Percentiles rank a stretch among this genome's conserved stretches.
phyloP scores from a whole-genome alignment of 1,140 invertebrate genomes.

The Drosophila ercepeae region DNA sequence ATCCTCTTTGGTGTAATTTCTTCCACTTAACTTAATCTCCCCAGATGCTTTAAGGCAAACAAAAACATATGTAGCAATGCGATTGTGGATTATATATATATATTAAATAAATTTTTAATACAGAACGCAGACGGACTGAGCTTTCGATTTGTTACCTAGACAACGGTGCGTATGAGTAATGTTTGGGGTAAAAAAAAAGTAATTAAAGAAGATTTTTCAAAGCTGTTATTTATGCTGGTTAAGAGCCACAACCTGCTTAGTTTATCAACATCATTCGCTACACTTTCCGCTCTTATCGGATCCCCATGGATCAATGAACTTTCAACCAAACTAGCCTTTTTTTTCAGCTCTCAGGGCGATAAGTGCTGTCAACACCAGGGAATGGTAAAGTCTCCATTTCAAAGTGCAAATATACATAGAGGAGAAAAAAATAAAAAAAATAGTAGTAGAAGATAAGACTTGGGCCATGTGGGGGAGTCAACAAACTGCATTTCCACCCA shows the following conservation, averaged over 20 bases:
- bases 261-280: constrained; percentile 9
- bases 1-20: constrained; percentile 70
- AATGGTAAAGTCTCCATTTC: constrained; percentile 46
- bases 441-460: constrained; percentile 42
- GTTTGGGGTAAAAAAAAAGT: not conserved
- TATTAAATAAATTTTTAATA: not conserved
- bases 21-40: constrained; percentile 79
- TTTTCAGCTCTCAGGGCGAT: constrained; percentile 31
- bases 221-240: not conserved
- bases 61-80: constrained; percentile 27
- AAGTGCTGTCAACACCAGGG: constrained; percentile 50
- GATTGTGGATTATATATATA: constrained; percentile 5
- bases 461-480: constrained; percentile 41
- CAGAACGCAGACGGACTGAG: constrained; percentile 7
- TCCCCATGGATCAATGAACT: constrained; percentile 73
- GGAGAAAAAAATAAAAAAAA: constrained; percentile 3
- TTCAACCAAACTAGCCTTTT: constrained; percentile 43
- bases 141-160: constrained; percentile 17
- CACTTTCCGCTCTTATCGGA: constrained; percentile 45
- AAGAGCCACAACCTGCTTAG: not conserved
- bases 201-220: not conserved
- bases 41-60: constrained; percentile 46
- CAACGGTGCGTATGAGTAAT: constrained; percentile 63
- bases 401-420: constrained; percentile 38
- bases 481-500: constrained; percentile 54